Base-by-base conservation (phyloP, 1,140 invertebrate species). In the Pararge aegeria region DNA sequence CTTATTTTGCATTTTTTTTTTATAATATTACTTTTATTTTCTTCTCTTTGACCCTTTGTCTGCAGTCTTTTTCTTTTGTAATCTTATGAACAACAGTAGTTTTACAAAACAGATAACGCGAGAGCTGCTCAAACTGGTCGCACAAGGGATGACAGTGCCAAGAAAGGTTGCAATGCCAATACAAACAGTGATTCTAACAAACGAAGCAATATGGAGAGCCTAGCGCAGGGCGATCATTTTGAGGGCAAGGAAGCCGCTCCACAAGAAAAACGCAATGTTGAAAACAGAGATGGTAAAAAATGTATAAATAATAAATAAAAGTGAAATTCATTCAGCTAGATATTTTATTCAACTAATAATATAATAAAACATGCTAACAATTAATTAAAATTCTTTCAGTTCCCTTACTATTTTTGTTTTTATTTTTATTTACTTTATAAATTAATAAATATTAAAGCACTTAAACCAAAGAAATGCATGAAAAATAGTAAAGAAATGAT, bases 101-200 rank as follows among this genome's bases (percentile, higher is more conserved):
- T n/a, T 55, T 44, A 4, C 9, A 24, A 53, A 27, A 73, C 70
- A 85, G 82, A 81, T 79, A 82, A 78, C 65, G 68, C 71, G 59
- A 84, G 81, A 78, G 73, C 74, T 66, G 52, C 80, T 73, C 78
- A 87, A 58, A 64, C 71, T 55, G 61, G 74, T 66, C 78, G 80
- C 55, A 68, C 84, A 76, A 90, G 89, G 83, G 81, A 90, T 90
- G 87, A 90, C 86, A 87, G 77, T 72, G 48, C 40, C 69, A 89
- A 87, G 75, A 88, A 88, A 66, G 69, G 70, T 78, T 72, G 78
- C 73, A 78, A 85, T 83, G 80, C 80, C 63, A 81, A 75, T 79
- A 68, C 68, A 61, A 76, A 64, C 72, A 75, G 74, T 61, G 70
- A 82, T 61, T 63, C 38, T 55, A 69, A 70, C 69, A 83, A 88